These are phyloP conservation scores for Sceliomorpha sp. DNA, from an alignment of 2,888 invertebrate species.

Conservation along the genomic window DNA sequence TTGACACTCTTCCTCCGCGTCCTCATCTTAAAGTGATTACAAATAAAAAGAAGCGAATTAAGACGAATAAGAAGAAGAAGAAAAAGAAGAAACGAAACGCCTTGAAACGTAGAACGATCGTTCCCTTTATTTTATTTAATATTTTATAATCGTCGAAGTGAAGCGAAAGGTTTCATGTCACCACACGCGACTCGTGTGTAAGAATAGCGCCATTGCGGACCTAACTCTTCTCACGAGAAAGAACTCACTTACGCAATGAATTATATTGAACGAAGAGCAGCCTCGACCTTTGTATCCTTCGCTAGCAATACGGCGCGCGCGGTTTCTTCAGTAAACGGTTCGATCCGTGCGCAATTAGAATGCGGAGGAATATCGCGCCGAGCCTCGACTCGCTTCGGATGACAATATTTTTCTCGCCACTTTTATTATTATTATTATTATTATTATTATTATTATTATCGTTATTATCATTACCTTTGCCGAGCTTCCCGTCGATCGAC, in stretches of 20 bases:
- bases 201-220: constrained; percentile 56
- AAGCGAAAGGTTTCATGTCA: constrained; percentile 47
- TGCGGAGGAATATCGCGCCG: too few relatives aligned
- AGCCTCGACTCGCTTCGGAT: too few relatives aligned
- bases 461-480: too few relatives aligned
- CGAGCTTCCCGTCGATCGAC: too few relatives aligned
- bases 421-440: too few relatives aligned
- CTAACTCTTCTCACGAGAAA: constrained; percentile 57
- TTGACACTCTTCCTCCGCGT: too few relatives aligned
- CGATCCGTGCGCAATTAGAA: constrained; percentile 48
- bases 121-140: constrained; percentile 45
- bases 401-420: not conserved
- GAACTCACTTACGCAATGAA: constrained; percentile 56
- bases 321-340: constrained; percentile 38
- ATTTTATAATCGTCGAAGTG: constrained; percentile 49
- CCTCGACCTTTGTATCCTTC: constrained; percentile 59
- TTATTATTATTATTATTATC: too few relatives aligned
- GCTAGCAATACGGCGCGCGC: constrained; percentile 30
- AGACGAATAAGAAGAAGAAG: too few relatives aligned
- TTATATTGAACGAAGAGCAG: constrained; percentile 55
- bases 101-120: constrained; percentile 33
- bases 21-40: too few relatives aligned
- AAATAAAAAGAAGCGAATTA: too few relatives aligned
- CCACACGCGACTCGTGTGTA: constrained; percentile 39
- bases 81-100: not conserved